phyloP scores from a whole-genome alignment of 2,797 vertebrate genomes.

The Lophotriccus pileatus region DNA sequence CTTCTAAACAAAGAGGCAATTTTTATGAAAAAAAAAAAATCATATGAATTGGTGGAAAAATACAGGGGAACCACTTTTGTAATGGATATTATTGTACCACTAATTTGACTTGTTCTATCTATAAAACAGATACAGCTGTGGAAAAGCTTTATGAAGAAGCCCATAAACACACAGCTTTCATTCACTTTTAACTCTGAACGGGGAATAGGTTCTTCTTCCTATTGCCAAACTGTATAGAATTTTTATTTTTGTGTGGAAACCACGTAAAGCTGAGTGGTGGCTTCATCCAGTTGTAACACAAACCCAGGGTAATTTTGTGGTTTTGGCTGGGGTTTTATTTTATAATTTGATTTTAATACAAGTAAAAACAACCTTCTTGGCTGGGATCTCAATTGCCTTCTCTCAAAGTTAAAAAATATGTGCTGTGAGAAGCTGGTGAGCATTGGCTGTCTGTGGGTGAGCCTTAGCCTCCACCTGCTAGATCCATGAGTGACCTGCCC shows the following conservation, averaged over 20 bases:
- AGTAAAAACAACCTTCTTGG: neutral
- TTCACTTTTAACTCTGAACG: neutral
- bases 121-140: constrained; percentile 7
- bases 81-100: neutral
- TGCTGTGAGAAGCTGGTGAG: neutral
- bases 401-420: neutral
- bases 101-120: neutral
- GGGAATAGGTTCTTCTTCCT: neutral
- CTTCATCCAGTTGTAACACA: neutral
- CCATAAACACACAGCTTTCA: neutral
- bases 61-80: neutral
- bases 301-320: neutral
- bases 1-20: neutral
- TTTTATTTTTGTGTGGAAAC: neutral
- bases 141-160: neutral
- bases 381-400: neutral
- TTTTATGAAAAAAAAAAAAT: neutral
- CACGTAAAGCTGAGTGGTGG: neutral
- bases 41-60: neutral
- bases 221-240: neutral
- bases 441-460: neutral
- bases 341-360: constrained; percentile 29
- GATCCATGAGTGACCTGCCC: neutral
- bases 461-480: neutral
- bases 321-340: neutral